These are phyloP conservation scores for Numida meleagris DNA, from an alignment of 2,113 vertebrate genomes.

Conservation along the genomic window DNA sequence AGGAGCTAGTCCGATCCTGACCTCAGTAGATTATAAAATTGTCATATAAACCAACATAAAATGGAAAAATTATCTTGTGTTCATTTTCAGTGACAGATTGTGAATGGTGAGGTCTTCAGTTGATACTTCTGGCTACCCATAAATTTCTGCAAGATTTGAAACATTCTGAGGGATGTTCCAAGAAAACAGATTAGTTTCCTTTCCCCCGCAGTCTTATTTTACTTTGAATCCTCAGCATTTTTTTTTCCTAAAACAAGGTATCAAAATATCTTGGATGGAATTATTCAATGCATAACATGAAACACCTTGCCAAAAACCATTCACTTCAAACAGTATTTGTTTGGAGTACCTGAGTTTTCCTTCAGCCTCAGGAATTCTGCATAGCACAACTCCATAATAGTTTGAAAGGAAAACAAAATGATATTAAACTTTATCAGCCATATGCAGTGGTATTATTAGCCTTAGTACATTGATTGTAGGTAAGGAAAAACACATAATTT, in stretches of 20 bases:
- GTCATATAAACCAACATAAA: background rate
- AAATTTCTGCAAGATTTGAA: slow-evolving; percentile 44
- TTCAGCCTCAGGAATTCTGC: slow-evolving; percentile 69
- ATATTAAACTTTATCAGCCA: slow-evolving; percentile 4
- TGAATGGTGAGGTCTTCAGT: background rate
- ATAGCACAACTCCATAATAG: slow-evolving; percentile 24
- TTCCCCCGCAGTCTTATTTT: slow-evolving; percentile 31
- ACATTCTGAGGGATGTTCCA: slow-evolving; percentile 45
- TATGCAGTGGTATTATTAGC: background rate
- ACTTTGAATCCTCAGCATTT: slow-evolving; percentile 64
- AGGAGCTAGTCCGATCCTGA: slow-evolving; percentile 35
- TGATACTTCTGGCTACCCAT: slow-evolving; percentile 53
- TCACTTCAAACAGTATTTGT: slow-evolving; percentile 66
- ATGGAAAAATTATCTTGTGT: background rate
- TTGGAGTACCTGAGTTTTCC: slow-evolving; percentile 66
- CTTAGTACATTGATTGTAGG: background rate
- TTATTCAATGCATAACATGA: slow-evolving; percentile 37
- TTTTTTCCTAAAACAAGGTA: slow-evolving; percentile 68
- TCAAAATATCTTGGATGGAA: slow-evolving; percentile 63
- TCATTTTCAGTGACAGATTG: background rate
- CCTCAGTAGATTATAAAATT: background rate
- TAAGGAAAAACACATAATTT: slow-evolving; percentile 2
- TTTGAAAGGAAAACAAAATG: slow-evolving; percentile 51
- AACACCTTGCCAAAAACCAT: slow-evolving; percentile 59
- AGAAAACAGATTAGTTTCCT: slow-evolving; percentile 53